These are phyloP conservation scores for Sceloporus tristichus DNA, from an alignment of 2,113 vertebrate genomes.

Conservation along the genomic window DNA sequence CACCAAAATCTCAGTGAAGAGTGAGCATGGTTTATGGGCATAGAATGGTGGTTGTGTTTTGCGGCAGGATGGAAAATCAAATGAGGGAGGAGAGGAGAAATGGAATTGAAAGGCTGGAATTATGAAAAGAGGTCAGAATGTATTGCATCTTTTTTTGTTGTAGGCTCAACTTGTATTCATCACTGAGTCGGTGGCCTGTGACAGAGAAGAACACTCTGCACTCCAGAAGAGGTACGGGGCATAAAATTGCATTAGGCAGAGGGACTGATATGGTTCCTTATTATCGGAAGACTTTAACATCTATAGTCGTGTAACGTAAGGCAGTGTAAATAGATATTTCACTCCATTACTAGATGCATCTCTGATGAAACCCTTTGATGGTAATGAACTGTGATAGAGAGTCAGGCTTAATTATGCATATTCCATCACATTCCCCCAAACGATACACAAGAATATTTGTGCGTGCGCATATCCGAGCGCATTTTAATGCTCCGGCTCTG, in stretches of 20 bases:
- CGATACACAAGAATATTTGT: slow-evolving; percentile 52
- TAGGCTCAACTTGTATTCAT: neutral
- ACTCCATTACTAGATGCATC: slow-evolving; percentile 57
- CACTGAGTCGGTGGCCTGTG: neutral
- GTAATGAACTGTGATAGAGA: slow-evolving; percentile 71
- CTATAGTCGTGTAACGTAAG: slow-evolving; percentile 47
- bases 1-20: neutral
- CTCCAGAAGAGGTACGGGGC: slow-evolving; percentile 44
- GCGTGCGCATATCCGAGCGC: slow-evolving; percentile 30
- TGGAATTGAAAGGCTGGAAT: neutral
- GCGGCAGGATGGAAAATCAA: neutral
- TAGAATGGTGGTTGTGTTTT: neutral
- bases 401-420: slow-evolving; percentile 77
- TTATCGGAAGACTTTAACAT: slow-evolving; percentile 56
- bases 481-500: slow-evolving; percentile 63
- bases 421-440: slow-evolving; percentile 69
- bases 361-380: slow-evolving; percentile 68
- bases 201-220: slow-evolving; percentile 14
- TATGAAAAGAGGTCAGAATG: neutral
- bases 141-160: neutral
- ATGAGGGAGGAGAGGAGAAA: neutral
- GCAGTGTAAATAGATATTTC: slow-evolving; percentile 61
- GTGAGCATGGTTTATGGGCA: neutral
- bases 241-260: slow-evolving; percentile 33
- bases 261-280: neutral